Conservation (phyloP, 2,797 vertebrate species). For the Semotilus atromaculatus region DNA sequence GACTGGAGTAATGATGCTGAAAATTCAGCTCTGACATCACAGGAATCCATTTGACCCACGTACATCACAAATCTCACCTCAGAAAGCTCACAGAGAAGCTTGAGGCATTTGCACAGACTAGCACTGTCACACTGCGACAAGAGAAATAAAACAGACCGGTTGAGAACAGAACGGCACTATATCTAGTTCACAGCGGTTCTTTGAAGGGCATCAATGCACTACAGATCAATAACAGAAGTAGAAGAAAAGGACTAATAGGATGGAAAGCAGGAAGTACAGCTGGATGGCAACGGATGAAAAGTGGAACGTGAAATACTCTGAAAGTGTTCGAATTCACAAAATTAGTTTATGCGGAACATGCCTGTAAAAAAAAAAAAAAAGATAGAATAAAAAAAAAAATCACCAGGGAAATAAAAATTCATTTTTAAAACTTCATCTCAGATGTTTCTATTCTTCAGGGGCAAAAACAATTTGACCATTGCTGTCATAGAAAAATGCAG, state of each 20-base stretch:
- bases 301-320: neutral
- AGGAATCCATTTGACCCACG: neutral
- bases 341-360: too few species aligned
- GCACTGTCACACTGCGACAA: slow-evolving; percentile 8
- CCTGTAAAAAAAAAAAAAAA: too few species aligned
- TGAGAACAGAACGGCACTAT: neutral
- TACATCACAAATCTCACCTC: neutral
- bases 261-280: neutral
- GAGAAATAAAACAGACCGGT: neutral
- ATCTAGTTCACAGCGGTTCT: neutral
- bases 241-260: neutral
- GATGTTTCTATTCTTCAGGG: neutral
- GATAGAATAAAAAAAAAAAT: too few species aligned
- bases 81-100: slow-evolving; percentile 3
- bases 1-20: neutral
- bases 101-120: neutral
- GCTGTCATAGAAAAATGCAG: neutral
- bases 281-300: neutral
- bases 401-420: too few species aligned
- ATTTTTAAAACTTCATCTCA: too few species aligned
- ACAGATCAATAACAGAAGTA: slow-evolving; percentile 22
- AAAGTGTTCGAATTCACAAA: neutral
- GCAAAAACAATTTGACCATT: neutral
- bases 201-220: slow-evolving; percentile 7
- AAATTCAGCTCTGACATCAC: neutral